phyloP scores from a whole-genome alignment of 1,140 invertebrate species.

The Habropoda laboriosa region DNA sequence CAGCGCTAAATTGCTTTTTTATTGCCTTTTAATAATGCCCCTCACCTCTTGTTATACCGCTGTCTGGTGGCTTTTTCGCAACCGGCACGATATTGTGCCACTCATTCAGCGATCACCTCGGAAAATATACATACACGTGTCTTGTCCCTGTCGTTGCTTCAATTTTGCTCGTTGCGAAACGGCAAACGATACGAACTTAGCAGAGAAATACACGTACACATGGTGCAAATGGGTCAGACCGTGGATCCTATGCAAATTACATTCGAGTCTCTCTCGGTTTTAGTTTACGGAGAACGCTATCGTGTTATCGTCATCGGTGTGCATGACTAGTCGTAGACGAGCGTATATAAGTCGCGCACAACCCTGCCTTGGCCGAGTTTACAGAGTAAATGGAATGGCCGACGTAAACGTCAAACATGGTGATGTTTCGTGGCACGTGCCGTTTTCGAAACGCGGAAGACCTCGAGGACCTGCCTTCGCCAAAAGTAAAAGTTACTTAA shows the following conservation, averaged over 20 bases:
- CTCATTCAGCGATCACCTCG: no score
- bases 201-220: background rate
- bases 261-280: background rate
- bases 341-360: slow-evolving; percentile 14
- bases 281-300: slow-evolving; percentile 12
- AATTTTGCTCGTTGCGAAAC: background rate
- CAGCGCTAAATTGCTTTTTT: slow-evolving; percentile 21
- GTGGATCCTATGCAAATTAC: slow-evolving; percentile 48
- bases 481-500: background rate
- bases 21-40: slow-evolving; percentile 12
- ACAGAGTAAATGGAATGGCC: slow-evolving; percentile 53
- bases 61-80: background rate
- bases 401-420: background rate
- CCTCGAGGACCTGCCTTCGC: background rate
- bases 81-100: no score
- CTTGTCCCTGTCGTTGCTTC: no score
- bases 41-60: background rate
- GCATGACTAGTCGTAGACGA: slow-evolving; percentile 36
- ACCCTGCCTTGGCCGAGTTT: slow-evolving; percentile 66
- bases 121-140: no score
- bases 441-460: slow-evolving; percentile 35
- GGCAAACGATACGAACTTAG: background rate
- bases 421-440: background rate
- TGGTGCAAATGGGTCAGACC: slow-evolving; percentile 27
- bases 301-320: slow-evolving; percentile 38